Base-by-base conservation (phyloP, 2,113 vertebrate genomes). In the Crotophaga sulcirostris region DNA sequence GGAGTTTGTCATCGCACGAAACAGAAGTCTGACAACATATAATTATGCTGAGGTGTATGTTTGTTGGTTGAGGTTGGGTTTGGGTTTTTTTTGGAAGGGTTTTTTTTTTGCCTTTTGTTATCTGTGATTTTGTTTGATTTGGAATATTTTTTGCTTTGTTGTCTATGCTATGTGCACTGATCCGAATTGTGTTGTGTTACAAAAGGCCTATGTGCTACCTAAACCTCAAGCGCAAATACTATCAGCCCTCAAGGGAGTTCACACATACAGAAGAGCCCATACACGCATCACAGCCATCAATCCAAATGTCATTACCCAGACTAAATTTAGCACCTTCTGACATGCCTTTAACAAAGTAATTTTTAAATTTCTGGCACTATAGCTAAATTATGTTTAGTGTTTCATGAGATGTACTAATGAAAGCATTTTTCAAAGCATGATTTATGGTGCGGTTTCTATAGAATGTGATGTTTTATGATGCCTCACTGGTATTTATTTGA, bases 131-230 rank as follows among this genome's bases (percentile, higher is more conserved):
- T 70, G 16, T 58, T 76, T 19, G 17, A 19, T 16, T 24, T n/a
- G 34, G 36, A 19, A 21, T 49, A 21, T n/a, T 33, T 44, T 16
- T n/a, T 44, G 24, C 42, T 77, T 44, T n/a, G 52, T 68, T 52
- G 36, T 64, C 24, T 58, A 0, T 28, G 52, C 89, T 51, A 0
- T 7, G 28, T 44, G 44, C 5, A 11, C n/a, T 34, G 6, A 51
- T 25, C 17, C 20, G 28, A 69, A n/a, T 8, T 38, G 18, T 18
- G 52, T 19, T 36, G 2, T 11, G 34, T 64, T 47, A 59, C 33
- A 29, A 34, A 68, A 84, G 25, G 40, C 42, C 79, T 38, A 3
- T 3, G 24, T 64, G 56, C 24, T 18, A 33, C 3, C 0, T 12
- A 24, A n/a, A 6, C 72, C 40, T 44, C 73, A 52, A 8, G 40